phyloP scores from a whole-genome alignment of 2,888 invertebrate species.

The Xanthia icteritia region DNA sequence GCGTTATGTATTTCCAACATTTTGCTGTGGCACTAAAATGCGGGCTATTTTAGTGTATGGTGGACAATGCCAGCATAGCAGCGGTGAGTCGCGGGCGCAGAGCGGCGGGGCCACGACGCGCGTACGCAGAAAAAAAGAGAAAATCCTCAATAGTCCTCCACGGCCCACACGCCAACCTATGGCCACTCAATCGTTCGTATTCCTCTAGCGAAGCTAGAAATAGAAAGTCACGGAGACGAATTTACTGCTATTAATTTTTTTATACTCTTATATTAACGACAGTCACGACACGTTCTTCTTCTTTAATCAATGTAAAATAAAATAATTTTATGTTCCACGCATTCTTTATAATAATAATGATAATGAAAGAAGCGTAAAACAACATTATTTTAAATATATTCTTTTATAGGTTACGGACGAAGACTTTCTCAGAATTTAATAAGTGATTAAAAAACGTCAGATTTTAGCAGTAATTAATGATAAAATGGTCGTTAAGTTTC shows the following conservation, averaged over 20 bases:
- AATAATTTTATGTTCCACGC: conserved; percentile 46
- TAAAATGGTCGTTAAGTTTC: conserved; percentile 55
- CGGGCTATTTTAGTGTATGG: conserved; percentile 83
- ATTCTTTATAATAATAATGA: conserved; percentile 37
- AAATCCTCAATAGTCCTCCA: conserved; percentile 86
- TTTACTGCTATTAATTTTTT: conserved; percentile 8
- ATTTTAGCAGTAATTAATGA: conserved; percentile 52
- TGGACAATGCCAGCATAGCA: conserved; percentile 78
- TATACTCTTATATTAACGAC: conserved; percentile 3
- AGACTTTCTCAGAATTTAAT: conserved; percentile 31
- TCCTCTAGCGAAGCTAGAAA: conserved; percentile 69
- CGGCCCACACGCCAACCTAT: conserved; percentile 89
- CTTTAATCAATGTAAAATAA: conserved; percentile 45
- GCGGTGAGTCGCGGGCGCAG: conserved; percentile 51
- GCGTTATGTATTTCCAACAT: conserved; percentile 81
- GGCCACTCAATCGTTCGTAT: conserved; percentile 88
- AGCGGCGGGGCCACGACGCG: conserved; percentile 69
- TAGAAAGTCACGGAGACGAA: conserved; percentile 74
- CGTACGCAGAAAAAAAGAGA: conserved; percentile 83
- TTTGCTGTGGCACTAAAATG: conserved; percentile 80
- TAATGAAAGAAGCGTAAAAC: conserved; percentile 42
- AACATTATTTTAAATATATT: conserved; percentile 34
- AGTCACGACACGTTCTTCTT: conserved; percentile 26
- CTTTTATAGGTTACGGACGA: conserved; percentile 43
- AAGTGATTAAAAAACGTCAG: conserved; percentile 38